A percentile compares a stretch with the other conserved stretches of the same genome.
Evolutionary conservation across 35 echinoderm and acorn worm genomes (phyloP).

Genomic region (Ptychodera flava): DNA sequence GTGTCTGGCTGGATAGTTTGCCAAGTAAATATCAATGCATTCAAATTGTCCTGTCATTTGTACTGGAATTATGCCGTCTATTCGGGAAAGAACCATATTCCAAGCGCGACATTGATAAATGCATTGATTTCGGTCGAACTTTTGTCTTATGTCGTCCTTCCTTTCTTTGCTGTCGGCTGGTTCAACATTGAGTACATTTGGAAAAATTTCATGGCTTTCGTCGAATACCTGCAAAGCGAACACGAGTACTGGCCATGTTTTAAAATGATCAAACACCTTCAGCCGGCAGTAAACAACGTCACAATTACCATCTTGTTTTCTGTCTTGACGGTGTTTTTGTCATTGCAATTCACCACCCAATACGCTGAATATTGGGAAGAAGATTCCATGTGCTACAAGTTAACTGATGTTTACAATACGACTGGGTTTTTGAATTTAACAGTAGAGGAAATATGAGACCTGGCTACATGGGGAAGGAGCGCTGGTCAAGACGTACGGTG

Average conservation of each 20-base stretch:
- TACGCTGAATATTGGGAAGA: not conserved
- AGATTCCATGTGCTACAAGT: not conserved
- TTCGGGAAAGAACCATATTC: not conserved
- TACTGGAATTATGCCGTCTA: not conserved
- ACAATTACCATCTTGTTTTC: not conserved
- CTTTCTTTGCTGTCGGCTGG: not conserved
- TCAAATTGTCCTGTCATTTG: not conserved
- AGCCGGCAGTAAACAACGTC: not conserved
- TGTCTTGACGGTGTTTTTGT: not conserved
- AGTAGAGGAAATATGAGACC: no score
- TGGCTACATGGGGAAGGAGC: no score
- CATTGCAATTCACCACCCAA: not conserved
- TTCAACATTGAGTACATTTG: not conserved
- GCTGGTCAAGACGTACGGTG: no score
- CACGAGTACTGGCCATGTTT: not conserved
- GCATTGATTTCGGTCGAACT: not conserved
- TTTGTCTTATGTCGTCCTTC: not conserved
- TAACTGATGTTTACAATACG: no score
- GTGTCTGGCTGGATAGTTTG: not conserved
- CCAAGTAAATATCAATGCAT: not conserved
- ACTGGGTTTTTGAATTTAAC: no score
- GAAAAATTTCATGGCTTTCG: not conserved
- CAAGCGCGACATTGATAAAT: not conserved
- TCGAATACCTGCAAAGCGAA: not conserved
- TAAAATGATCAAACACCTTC: not conserved